Evolutionary conservation across 35 echinoderm and acorn worm genomes (phyloP).

Genomic region (Hemicentrotus pulcherrimus): DNA sequence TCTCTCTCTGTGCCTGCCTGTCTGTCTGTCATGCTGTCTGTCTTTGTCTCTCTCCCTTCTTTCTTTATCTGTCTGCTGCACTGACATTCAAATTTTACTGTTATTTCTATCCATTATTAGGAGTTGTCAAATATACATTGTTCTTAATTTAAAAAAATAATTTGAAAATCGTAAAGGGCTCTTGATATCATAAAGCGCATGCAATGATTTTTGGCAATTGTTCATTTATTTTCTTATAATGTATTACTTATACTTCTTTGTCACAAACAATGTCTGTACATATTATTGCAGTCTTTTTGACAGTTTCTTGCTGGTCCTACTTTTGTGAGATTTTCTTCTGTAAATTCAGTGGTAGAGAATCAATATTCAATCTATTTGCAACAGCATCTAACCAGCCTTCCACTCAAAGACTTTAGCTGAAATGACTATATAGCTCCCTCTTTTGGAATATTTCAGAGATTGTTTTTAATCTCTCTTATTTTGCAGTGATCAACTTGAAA

Average conservation of each 20-base stretch:
- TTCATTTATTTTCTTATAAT: neutral
- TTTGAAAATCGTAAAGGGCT: too few relatives aligned
- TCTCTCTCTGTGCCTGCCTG: neutral
- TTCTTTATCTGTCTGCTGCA: neutral
- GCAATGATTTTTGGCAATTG: neutral
- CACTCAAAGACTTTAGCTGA: neutral
- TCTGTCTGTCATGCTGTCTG: neutral
- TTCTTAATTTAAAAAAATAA: too few relatives aligned
- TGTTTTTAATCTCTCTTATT: too few relatives aligned
- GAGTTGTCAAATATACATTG: too few relatives aligned
- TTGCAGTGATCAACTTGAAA: too few relatives aligned
- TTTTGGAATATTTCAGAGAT: neutral
- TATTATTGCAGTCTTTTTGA: neutral
- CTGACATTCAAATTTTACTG: neutral
- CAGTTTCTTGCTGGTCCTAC: neutral
- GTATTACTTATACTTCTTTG: neutral
- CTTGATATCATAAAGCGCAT: too few relatives aligned
- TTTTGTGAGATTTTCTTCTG: too few relatives aligned
- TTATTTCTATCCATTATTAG: too few relatives aligned
- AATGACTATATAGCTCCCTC: neutral
- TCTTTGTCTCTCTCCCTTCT: slow-evolving; percentile 3
- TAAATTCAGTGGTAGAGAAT: neutral
- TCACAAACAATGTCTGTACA: neutral
- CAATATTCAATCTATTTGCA: neutral
- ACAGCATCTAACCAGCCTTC: neutral